Percentiles rank a stretch among this genome's conserved stretches.
These are phyloP conservation scores for Amaurobius ferox DNA, from an alignment of 2,888 invertebrate genomes.

Conservation along the genomic window DNA sequence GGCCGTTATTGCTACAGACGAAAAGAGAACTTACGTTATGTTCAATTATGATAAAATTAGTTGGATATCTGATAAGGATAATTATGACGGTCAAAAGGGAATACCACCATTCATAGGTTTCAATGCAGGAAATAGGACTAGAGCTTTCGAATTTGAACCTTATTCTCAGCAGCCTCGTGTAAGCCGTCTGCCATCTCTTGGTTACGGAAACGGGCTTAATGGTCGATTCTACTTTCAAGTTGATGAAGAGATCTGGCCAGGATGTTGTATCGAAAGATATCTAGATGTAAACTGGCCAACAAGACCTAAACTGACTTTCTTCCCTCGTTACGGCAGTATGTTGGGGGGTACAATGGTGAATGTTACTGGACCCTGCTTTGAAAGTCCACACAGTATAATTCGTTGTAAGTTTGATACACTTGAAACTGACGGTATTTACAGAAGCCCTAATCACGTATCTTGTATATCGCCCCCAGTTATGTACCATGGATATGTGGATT, in stretches of 20 bases:
- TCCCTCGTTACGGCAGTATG: constrained; percentile 98
- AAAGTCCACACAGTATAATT: constrained; percentile 83
- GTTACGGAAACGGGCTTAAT: constrained; percentile 90
- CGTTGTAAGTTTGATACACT: constrained; percentile 80
- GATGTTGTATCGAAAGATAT: constrained; percentile 84
- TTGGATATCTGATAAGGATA: constrained; percentile 94
- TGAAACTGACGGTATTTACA: constrained; percentile 75
- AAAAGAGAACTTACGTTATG: constrained; percentile 94
- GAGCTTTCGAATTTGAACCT: constrained; percentile 90
- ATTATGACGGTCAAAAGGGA: constrained; percentile 90
- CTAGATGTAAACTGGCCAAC: constrained; percentile 74
- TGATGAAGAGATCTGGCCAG: constrained; percentile 94
- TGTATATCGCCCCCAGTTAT: constrained; percentile 92
- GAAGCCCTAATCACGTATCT: constrained; percentile 86
- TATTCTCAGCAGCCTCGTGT: constrained; percentile 92
- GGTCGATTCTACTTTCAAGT: constrained; percentile 96
- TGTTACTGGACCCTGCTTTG: constrained; percentile 96
- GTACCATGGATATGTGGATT: constrained; percentile 91
- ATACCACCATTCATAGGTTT: constrained; percentile 92
- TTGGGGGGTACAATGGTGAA: constrained; percentile 97
- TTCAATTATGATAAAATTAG: constrained; percentile 94
- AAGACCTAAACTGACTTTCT: constrained; percentile 86
- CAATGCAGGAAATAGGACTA: constrained; percentile 96
- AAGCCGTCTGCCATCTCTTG: constrained; percentile 88
- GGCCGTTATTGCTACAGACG: constrained; percentile 93